These are phyloP conservation scores for Catocala sponsa DNA, from an alignment of 2,888 invertebrate species.

Conservation along the genomic window DNA sequence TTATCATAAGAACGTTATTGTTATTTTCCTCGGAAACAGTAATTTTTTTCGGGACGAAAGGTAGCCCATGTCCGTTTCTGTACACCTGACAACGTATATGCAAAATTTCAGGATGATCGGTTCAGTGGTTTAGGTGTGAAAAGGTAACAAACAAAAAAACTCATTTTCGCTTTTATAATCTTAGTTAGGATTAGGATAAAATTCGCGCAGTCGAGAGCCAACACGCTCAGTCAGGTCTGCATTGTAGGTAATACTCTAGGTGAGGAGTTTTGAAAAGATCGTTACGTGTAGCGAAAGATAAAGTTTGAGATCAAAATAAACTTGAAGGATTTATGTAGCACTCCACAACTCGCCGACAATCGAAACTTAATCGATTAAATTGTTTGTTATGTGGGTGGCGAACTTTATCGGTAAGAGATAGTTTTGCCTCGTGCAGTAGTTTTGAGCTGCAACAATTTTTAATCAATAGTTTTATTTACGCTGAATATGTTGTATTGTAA, in stretches of 20 bases:
- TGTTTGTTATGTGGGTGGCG: slow-evolving; percentile 3
- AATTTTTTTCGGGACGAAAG: too few relatives aligned
- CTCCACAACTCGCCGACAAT: not conserved
- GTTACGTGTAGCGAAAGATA: slow-evolving; percentile 5
- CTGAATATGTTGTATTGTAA: not conserved
- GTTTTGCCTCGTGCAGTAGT: not conserved
- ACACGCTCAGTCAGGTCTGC: too few relatives aligned
- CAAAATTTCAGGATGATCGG: too few relatives aligned
- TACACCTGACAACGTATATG: too few relatives aligned
- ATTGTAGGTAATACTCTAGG: not conserved
- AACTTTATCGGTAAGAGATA: not conserved
- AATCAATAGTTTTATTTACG: not conserved
- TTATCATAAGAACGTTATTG: too few relatives aligned
- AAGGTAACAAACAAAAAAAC: too few relatives aligned
- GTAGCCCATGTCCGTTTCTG: too few relatives aligned
- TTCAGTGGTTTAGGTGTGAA: too few relatives aligned
- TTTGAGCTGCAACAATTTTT: not conserved
- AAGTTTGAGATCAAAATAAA: slow-evolving; percentile 26
- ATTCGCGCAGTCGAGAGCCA: too few relatives aligned
- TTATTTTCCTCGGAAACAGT: too few relatives aligned
- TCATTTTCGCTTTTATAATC: too few relatives aligned
- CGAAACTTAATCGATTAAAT: slow-evolving; percentile 10
- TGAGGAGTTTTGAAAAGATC: slow-evolving; percentile 18
- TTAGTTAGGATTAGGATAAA: too few relatives aligned
- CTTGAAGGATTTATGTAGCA: slow-evolving; percentile 13